A percentile compares a stretch with the other conserved stretches of the same genome.
Evolutionary conservation across 2,888 invertebrate species (phyloP).

Genomic region (Arge pagana): DNA sequence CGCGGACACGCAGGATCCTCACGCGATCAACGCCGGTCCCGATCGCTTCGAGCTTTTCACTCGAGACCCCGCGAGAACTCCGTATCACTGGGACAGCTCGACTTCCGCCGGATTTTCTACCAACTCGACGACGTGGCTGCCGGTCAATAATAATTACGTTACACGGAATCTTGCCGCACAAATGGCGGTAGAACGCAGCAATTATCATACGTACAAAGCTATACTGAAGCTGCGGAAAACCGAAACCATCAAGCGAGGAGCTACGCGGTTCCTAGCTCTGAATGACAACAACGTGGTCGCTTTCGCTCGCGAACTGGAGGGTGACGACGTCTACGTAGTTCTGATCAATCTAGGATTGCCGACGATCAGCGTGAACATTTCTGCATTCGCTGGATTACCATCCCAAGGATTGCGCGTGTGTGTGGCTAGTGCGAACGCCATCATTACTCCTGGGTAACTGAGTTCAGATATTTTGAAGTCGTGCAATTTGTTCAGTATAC

Average conservation of each 20-base stretch:
- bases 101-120: conserved; percentile 45
- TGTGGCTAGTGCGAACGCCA: conserved; percentile 11
- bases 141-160: conserved; percentile 36
- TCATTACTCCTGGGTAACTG: conserved; percentile 10
- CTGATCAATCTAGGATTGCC: conserved; percentile 4
- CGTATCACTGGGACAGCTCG: conserved; percentile 53
- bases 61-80: conserved; percentile 46
- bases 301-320: conserved; percentile 10
- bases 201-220: conserved; percentile 61
- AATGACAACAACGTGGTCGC: not conserved
- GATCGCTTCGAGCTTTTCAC: conserved; percentile 63
- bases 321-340: conserved; percentile 2
- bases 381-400: conserved; percentile 1
- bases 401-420: conserved; percentile 4
- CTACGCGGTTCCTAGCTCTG: not conserved
- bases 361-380: not conserved
- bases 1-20: conserved; percentile 42
- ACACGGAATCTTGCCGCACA: conserved; percentile 63
- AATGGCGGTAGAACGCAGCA: conserved; percentile 40
- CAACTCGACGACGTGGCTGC: conserved; percentile 36
- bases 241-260: conserved; percentile 12
- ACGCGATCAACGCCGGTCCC: conserved; percentile 62
- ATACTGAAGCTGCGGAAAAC: conserved; percentile 58
- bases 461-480: no score
- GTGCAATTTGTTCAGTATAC: no score